phyloP scores from a whole-genome alignment of 1,140 invertebrate genomes.

The Homalodisca vitripennis region DNA sequence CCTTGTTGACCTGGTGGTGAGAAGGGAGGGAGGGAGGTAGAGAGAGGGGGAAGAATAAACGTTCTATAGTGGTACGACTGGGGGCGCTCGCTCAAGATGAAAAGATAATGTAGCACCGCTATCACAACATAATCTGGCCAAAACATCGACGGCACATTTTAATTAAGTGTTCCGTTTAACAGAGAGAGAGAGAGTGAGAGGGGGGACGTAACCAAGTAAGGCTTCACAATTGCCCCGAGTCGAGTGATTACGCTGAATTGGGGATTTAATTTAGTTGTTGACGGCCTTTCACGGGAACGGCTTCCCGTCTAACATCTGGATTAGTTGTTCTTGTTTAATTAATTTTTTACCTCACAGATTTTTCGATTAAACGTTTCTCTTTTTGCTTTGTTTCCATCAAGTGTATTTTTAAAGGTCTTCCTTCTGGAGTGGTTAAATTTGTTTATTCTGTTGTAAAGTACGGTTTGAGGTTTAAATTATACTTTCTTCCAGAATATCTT shows the following conservation, averaged over 20 bases:
- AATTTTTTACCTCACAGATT: conserved; percentile 9
- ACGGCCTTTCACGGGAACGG: background rate
- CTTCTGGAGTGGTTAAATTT: background rate
- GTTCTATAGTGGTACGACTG: background rate
- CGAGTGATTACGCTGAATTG: conserved; percentile 1
- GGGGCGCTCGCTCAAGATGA: background rate
- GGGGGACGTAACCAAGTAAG: background rate
- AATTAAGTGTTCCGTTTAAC: too few relatives aligned
- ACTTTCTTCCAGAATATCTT: too few relatives aligned
- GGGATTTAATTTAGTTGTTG: conserved; percentile 17
- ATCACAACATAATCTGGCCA: conserved; percentile 17
- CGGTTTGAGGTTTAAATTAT: too few relatives aligned
- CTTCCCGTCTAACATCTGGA: background rate
- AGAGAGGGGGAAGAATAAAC: too few relatives aligned
- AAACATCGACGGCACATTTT: background rate
- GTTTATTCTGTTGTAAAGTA: background rate
- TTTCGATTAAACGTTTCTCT: background rate
- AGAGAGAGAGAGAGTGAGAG: too few relatives aligned
- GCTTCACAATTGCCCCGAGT: background rate
- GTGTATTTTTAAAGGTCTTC: background rate
- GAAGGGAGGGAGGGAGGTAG: too few relatives aligned
- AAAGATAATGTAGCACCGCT: background rate
- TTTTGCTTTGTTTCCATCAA: background rate
- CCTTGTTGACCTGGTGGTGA: too few relatives aligned
- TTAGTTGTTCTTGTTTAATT: conserved; percentile 18